A percentile compares a stretch with the other conserved stretches of the same genome.
phyloP scores from a whole-genome alignment of 2,797 vertebrate species.

The Cynopterus sphinx region DNA sequence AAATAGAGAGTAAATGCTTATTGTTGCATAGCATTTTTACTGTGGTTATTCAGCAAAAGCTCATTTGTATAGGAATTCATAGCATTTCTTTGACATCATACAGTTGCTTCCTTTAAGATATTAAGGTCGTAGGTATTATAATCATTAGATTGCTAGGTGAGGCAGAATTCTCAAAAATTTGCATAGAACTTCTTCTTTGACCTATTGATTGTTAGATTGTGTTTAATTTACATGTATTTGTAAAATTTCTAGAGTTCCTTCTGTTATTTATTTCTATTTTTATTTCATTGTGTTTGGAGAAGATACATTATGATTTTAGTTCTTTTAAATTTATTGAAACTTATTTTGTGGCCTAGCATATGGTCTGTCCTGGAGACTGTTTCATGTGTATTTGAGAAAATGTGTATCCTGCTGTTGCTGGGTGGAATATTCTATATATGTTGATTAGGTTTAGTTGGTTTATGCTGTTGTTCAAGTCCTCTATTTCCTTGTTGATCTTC shows the following conservation, averaged over 20 bases:
- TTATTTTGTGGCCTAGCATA: not conserved
- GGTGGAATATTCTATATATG: not conserved
- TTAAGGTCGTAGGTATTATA: not conserved
- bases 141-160: not conserved
- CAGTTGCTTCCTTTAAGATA: constrained; percentile 13
- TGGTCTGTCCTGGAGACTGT: not conserved
- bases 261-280: constrained; percentile 38
- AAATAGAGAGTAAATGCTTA: not conserved
- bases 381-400: not conserved
- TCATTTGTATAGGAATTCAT: not conserved
- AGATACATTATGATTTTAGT: not conserved
- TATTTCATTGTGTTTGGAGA: not conserved
- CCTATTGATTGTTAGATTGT: not conserved
- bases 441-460: not conserved
- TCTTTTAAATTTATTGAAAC: constrained; percentile 26
- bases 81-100: not conserved
- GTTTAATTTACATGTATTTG: not conserved
- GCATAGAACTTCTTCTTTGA: not conserved
- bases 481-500: not conserved
- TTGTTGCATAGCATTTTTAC: not conserved
- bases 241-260: not conserved
- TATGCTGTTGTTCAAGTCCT: not conserved
- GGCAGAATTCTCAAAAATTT: constrained; percentile 24
- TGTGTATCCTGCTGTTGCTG: not conserved
- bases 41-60: not conserved